Evolutionary conservation across 2,888 invertebrate species (phyloP).

Genomic region (Nowickia ferox): DNA sequence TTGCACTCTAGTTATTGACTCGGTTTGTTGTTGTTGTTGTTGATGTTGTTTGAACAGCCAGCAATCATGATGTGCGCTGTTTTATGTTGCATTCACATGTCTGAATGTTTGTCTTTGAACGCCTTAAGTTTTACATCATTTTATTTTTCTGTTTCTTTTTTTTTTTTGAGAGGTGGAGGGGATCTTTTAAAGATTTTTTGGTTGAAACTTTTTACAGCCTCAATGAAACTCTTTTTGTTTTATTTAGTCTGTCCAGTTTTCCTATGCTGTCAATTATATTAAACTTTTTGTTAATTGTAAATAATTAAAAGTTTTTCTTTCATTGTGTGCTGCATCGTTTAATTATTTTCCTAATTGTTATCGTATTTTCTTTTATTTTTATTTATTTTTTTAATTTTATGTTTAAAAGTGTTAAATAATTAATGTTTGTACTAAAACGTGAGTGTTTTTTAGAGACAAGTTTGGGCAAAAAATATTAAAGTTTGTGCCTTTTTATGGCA

Average conservation of each 20-base stretch:
- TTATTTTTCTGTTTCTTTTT: neutral
- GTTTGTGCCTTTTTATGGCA: constrained; percentile 19
- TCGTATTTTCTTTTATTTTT: neutral
- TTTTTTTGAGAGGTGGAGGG: neutral
- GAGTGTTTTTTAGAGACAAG: neutral
- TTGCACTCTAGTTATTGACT: constrained; percentile 60
- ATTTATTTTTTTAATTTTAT: constrained; percentile 7
- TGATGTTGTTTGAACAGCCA: constrained; percentile 41
- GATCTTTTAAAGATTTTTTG: neutral
- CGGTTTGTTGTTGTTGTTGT: constrained; percentile 2
- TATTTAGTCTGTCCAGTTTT: neutral
- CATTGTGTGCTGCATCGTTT: constrained; percentile 13
- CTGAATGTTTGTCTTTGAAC: constrained; percentile 29
- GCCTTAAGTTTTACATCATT: constrained; percentile 14
- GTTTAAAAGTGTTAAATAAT: constrained; percentile 48
- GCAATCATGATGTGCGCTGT: constrained; percentile 36
- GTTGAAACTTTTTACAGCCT: neutral
- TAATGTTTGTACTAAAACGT: constrained; percentile 30
- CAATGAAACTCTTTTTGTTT: neutral
- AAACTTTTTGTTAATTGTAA: constrained; percentile 62
- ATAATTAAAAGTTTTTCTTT: constrained; percentile 56
- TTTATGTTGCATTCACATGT: constrained; percentile 22
- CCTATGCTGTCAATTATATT: constrained; percentile 52
- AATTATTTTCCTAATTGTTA: constrained; percentile 18
- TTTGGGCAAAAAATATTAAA: constrained; percentile 21